A percentile compares a stretch with the other conserved stretches of the same genome.
Evolutionary conservation across 2,888 invertebrate genomes (phyloP).

Genomic region (Cerastis rubricosa): DNA sequence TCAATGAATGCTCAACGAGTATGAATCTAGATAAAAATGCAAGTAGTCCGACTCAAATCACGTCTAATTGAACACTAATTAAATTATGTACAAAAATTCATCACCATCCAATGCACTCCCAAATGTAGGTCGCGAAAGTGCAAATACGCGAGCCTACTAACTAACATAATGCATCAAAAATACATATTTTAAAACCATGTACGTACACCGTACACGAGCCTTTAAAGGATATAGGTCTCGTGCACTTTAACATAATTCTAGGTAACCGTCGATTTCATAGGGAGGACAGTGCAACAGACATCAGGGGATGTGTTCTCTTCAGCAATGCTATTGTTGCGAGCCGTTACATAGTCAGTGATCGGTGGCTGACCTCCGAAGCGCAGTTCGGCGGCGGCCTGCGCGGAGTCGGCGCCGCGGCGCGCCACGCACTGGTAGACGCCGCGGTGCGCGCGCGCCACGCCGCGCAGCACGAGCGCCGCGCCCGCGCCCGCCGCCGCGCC

Average conservation of each 20-base stretch:
- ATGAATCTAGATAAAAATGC: too few relatives aligned
- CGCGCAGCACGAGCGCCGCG: conserved; percentile 75
- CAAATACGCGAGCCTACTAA: too few relatives aligned
- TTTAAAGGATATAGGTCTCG: too few relatives aligned
- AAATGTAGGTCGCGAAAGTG: too few relatives aligned
- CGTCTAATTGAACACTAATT: too few relatives aligned
- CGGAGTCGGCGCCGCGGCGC: conserved; percentile 92
- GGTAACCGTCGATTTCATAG: neutral
- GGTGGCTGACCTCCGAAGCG: conserved; percentile 93
- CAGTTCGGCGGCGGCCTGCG: conserved; percentile 94
- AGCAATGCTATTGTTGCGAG: neutral
- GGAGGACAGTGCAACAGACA: neutral
- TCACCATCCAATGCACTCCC: too few relatives aligned
- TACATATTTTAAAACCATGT: too few relatives aligned
- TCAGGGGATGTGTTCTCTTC: neutral
- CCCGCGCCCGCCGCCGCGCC: conserved; percentile 90
- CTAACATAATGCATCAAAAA: too few relatives aligned
- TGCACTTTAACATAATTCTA: neutral
- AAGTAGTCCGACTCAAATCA: too few relatives aligned
- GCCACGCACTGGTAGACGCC: conserved; percentile 97
- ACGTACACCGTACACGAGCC: too few relatives aligned
- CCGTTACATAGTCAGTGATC: neutral
- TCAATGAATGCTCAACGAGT: too few relatives aligned
- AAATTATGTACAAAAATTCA: too few relatives aligned
- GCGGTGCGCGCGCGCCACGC: conserved; percentile 93